Conservation (phyloP, 2,113 vertebrate species). For the Anseranas semipalmata region DNA sequence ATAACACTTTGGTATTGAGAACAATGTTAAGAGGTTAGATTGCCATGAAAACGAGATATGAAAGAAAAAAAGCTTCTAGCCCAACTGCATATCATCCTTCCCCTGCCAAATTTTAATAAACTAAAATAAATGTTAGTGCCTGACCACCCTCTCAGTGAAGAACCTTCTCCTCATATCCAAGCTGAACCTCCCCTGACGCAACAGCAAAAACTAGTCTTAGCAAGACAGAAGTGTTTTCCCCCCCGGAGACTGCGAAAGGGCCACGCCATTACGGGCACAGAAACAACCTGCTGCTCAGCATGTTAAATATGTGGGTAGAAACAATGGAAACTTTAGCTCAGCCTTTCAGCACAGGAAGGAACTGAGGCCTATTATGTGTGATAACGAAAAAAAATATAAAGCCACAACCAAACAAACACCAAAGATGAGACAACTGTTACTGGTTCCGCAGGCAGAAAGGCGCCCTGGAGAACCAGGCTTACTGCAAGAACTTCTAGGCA, state of each 20-base stretch:
- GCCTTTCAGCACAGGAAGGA: neutral
- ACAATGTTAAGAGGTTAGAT: neutral
- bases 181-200: too few relatives aligned
- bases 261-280: neutral
- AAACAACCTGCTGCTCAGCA: neutral
- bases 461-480: neutral
- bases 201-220: neutral
- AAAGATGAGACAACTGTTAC: neutral
- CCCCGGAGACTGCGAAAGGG: neutral
- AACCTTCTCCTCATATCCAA: too few relatives aligned
- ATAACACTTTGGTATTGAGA: neutral
- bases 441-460: neutral
- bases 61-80: neutral
- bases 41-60: neutral
- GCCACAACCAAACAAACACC: neutral
- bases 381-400: neutral
- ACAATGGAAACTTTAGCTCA: neutral
- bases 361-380: neutral
- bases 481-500: neutral
- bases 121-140: neutral
- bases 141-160: too few relatives aligned
- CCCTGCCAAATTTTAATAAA: neutral
- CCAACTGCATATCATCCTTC: neutral
- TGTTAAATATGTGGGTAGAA: neutral
- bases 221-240: neutral